Base-by-base conservation (phyloP, 2,113 vertebrate genomes). In the Melospiza melodia region DNA sequence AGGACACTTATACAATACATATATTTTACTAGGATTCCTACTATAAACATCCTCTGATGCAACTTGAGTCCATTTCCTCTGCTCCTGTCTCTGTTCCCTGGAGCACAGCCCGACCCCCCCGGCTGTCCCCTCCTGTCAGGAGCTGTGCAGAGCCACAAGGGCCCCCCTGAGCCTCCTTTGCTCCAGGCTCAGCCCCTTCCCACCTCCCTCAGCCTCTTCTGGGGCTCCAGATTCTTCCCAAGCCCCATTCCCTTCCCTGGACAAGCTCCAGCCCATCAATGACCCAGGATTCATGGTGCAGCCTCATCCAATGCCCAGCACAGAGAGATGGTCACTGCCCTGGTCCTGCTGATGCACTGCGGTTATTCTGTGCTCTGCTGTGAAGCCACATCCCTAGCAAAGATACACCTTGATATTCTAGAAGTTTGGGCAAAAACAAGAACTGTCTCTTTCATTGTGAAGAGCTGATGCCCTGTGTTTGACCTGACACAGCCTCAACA, bases 41-140 rank as follows among this genome's bases (percentile, higher is more conserved):
- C 39, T 41, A 41, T 41, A 41, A 41, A 41, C 41, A 41, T 57
- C 12, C 12, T 10, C 57, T 63, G 25, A 8, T 30, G 3, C 5
- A 33, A 4, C 31, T 19, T 48, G 31, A 35, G 11, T 7, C 17
- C 0, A 0, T 69, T 69, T 1, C 6, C 41, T 75, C 33, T 44
- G 8, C 1, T 59, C 10, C 30, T 48, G 14, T 35, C 25, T 28
- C 25, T 62, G 48, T 35, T 62, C 21, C 12, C 24, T 43, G 24
- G 7, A 55, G 8, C 3, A 76, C 2, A 46, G 10, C 17, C 20
- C 0, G 1, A 2, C 1, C 2, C 15, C 15, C 3, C 10, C 0
- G 0, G 30, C 39, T 61, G 9, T 15, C 11, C 37, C 11, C 20
- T 55, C 12, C 41, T 43, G 8, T 3, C 30, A 89, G 28, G 12